Conservation (phyloP, 2,888 invertebrate genomes). For the Troides aeacus region DNA sequence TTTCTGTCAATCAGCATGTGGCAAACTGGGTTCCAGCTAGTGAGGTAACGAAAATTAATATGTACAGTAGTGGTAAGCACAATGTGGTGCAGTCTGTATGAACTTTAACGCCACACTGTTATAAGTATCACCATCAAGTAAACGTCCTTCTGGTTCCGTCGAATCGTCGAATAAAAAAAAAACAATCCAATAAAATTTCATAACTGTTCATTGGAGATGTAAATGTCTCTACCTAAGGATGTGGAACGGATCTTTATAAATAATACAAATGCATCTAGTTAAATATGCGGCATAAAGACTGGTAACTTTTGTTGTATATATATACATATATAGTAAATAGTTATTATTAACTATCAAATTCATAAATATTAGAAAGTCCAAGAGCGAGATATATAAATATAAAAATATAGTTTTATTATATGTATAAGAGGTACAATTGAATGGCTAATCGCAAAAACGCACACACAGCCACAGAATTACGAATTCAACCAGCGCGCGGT, state of each 20-base stretch:
- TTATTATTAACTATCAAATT: conserved; percentile 6
- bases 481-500: neutral
- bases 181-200: neutral
- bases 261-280: conserved; percentile 8
- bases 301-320: conserved; percentile 25
- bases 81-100: no score
- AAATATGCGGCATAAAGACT: conserved; percentile 25
- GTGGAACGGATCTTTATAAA: conserved; percentile 3
- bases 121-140: no score
- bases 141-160: no score
- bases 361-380: conserved; percentile 7
- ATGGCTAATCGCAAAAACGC: conserved; percentile 4
- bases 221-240: neutral
- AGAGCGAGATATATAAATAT: conserved; percentile 7
- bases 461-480: conserved; percentile 5
- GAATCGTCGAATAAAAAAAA: neutral
- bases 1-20: no score
- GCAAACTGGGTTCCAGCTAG: no score
- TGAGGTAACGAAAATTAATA: no score
- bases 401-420: neutral
- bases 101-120: no score
- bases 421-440: neutral
- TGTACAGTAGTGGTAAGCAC: no score
- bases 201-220: conserved; percentile 9
- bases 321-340: conserved; percentile 1